Conservation (phyloP, 2,113 vertebrate genomes). For the Oenanthe oenanthe region DNA sequence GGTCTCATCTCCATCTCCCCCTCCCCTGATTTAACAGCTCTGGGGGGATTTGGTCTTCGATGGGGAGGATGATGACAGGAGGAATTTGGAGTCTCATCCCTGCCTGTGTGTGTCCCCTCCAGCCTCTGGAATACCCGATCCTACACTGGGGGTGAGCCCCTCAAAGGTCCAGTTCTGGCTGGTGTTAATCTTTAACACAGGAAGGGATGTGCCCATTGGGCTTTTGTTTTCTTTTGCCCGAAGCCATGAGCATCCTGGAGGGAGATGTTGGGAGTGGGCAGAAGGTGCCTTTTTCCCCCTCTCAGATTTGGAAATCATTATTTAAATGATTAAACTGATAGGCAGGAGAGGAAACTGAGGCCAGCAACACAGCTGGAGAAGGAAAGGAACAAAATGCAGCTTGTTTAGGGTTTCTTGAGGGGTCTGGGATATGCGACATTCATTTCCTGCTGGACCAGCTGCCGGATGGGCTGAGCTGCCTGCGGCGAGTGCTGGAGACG, state of each 20-base stretch:
- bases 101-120: background rate
- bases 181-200: background rate
- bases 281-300: background rate
- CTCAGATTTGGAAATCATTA: background rate
- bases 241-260: accelerated
- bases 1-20: background rate
- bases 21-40: background rate
- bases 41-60: accelerated
- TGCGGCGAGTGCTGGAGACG: background rate
- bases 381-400: background rate
- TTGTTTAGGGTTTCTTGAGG: background rate
- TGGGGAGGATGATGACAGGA: background rate
- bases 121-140: background rate
- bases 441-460: background rate
- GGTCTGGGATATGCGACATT: background rate
- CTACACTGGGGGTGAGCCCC: background rate
- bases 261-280: accelerated
- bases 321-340: background rate
- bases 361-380: background rate
- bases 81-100: background rate
- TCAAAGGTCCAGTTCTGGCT: background rate
- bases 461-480: background rate
- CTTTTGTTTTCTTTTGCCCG: background rate
- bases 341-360: background rate
- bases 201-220: accelerated